Evolutionary conservation across 2,797 vertebrate species (phyloP), one percentile per base, ranked within the genome.

Genomic region (Sebastes reedi): DNA sequence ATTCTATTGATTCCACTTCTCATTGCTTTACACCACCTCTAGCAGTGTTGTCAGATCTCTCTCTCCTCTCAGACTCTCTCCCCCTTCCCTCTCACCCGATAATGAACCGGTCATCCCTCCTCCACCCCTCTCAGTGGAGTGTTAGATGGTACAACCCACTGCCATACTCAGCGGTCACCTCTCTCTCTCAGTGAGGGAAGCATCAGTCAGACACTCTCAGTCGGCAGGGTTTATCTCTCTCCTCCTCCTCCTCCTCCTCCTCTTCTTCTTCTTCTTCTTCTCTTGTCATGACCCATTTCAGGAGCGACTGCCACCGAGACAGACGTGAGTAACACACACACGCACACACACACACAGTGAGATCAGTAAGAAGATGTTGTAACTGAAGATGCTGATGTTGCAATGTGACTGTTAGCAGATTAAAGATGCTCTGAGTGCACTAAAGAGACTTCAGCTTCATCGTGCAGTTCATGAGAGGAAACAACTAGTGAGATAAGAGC

Each of bases 281-380:
- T 79, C 32, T 65, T 67, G 78, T 80, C 66, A 92, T 90, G 90
- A 89, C 82, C 81, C 87, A 89, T 90, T 90, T 87, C 81, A 88
- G 67, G 77, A 90, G 83, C 27, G 67, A 84, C 79, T 82, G 46
- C 74, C 77, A 89, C 73, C 52, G 80, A 62, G 83, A 88, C 75
- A 75, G 70, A 80, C 18, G 90, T 92, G 78, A 92, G 90, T 92
- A 83, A 1, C 55, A 30, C 68, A 69, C 60, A 73, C 61, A n/a
- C 61, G 14, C 50, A 61, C 29, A 42, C 62, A 46, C 50, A 39
- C 29, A 67, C 52, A 36, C 29, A 55, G 25, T 52, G 16, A 32
- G 22, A 16, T 2, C 16, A 55, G 65, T 65, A 20, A 61, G n/a
- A 29, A 24, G 58, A 12, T 32, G 10, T 7, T 32, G 10, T 7